A percentile compares a stretch with the other conserved stretches of the same genome.
Evolutionary conservation across 2,113 vertebrate species (phyloP).

Genomic region (Lampris incognitus): DNA sequence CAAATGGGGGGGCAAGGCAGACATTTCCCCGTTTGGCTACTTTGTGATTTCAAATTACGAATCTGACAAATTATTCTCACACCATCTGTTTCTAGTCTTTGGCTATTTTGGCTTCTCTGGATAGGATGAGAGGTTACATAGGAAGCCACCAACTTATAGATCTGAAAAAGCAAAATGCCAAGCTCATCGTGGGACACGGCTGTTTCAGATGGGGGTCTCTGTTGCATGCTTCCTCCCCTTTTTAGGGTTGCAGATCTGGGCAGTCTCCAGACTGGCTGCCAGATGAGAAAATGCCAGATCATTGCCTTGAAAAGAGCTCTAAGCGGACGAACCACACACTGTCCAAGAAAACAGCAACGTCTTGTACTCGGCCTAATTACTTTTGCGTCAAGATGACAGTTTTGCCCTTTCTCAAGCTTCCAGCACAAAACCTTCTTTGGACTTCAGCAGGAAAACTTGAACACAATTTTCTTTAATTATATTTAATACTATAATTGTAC

Average conservation of each 20-base stretch:
- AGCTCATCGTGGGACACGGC: conserved; percentile 57
- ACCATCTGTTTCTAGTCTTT: conserved; percentile 3
- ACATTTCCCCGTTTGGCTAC: neutral
- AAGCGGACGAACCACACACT: conserved; percentile 57
- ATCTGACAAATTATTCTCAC: neutral
- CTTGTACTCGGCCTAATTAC: conserved; percentile 76
- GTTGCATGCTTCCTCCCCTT: conserved; percentile 42
- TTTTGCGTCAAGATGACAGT: conserved; percentile 69
- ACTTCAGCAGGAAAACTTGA: conserved; percentile 23
- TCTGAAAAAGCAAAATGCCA: conserved; percentile 41
- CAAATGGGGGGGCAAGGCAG: neutral
- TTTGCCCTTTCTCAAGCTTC: conserved; percentile 69
- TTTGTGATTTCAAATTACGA: neutral
- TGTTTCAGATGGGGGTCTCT: conserved; percentile 48
- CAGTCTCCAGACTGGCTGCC: conserved; percentile 67
- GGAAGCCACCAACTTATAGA: conserved; percentile 41
- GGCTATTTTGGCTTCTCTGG: conserved; percentile 19
- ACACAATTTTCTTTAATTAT: conserved; percentile 36
- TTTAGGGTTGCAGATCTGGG: conserved; percentile 65
- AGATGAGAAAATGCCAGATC: conserved; percentile 67
- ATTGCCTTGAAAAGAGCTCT: conserved; percentile 54
- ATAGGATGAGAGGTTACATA: conserved; percentile 19
- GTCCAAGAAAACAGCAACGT: conserved; percentile 69
- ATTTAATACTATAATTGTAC: conserved; percentile 27
- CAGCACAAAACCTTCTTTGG: conserved; percentile 30